These are phyloP conservation scores for Perithous albicinctus DNA, from an alignment of 2,888 invertebrate genomes.

Conservation along the genomic window DNA sequence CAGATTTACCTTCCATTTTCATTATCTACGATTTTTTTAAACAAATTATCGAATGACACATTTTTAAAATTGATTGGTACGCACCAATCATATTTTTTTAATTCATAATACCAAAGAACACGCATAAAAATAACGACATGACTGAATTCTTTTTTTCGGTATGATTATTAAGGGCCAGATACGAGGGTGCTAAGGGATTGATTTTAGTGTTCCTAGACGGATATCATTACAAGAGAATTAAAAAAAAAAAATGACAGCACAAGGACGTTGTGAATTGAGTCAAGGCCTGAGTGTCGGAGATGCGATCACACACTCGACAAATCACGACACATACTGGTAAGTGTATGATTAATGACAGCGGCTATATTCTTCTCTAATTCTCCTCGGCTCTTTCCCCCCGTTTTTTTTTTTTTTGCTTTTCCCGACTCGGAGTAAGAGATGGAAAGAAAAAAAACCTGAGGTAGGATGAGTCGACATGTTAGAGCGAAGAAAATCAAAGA, in stretches of 20 bases:
- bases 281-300: slow-evolving; percentile 10
- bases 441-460: slow-evolving; percentile 38
- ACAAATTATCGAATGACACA: no score
- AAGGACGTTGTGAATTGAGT: neutral
- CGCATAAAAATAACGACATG: neutral
- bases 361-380: slow-evolving; percentile 57
- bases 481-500: slow-evolving; percentile 1
- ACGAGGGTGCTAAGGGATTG: neutral
- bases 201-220: neutral
- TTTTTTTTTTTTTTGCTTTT: neutral
- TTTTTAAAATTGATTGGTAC: no score
- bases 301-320: slow-evolving; percentile 53
- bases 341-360: slow-evolving; percentile 70
- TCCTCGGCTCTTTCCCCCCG: neutral
- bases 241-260: neutral
- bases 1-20: no score
- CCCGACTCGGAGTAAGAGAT: neutral
- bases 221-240: neutral
- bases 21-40: no score
- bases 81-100: no score
- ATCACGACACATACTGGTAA: slow-evolving; percentile 61
- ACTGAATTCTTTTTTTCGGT: neutral
- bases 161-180: neutral
- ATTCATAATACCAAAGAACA: neutral
- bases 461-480: neutral